Evolutionary conservation across 1,140 invertebrate species (phyloP), one percentile per base, ranked within the genome.

Genomic region (Rhysida immarginata): DNA sequence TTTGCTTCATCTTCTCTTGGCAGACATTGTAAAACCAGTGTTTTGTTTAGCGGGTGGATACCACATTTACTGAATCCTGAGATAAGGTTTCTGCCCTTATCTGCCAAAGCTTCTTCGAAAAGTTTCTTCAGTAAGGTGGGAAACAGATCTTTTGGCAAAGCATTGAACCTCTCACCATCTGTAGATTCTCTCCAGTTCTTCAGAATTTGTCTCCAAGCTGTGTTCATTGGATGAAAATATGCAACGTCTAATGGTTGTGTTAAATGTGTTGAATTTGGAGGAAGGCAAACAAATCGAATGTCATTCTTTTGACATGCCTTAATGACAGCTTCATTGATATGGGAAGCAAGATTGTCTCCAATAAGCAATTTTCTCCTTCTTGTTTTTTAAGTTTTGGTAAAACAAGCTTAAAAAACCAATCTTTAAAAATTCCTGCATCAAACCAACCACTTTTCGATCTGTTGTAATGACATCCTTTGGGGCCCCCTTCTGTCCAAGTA

Each of bases 231-330:
- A 14, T 60, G 45, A 61, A 72, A 71, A 57, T 69, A 65, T 41
- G 59, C 58, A 14, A 69, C 63, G 60, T 72, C 71, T n/a, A 74
- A 58, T 13, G 71, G 69, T 55, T 75, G 71, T 21, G 64, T 61
- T 13, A 71, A 35, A 53, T 69, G 67, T 5, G 68, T 71, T 13
- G 63, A 56, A 57, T 72, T 71, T 24, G 66, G 53, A 42, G 73
- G 68, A 8, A 73, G 55, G 52, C 62, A 68, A n/a, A 71, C 55
- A 54, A 71, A 70, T n/a, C n/a, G n/a, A n/a, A n/a, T n/a, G 44
- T 46, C 5, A 20, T 20, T 46, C 20, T 46, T 20, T 20, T 46
- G 8, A 20, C 44, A 46, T 16, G 48, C 20, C 26, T 48, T 41
- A 1, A 58, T 18, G 2, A 58, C 50, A 2, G 46, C 16, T 24